Evolutionary conservation across 2,113 vertebrate genomes (phyloP).

Genomic region (Melanerpes aurifrons): DNA sequence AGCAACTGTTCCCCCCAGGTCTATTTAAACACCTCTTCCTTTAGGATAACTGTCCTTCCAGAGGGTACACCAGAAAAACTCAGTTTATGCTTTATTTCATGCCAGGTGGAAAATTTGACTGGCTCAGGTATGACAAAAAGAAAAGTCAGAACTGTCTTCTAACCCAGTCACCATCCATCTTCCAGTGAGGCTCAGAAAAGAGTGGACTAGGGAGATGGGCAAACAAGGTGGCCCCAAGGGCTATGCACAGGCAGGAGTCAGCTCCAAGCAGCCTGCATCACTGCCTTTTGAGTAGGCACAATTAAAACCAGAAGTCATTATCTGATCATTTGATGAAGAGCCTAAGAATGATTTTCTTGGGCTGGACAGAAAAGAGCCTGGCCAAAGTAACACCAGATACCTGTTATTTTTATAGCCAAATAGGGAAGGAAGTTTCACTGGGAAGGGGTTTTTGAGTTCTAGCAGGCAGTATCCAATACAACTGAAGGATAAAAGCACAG

Average conservation of each 20-base stretch:
- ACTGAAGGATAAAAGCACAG: not conserved
- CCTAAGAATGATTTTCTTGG: not conserved
- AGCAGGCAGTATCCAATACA: not conserved
- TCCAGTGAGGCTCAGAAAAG: not conserved
- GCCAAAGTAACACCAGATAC: not conserved
- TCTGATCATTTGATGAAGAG: not conserved
- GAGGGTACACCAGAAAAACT: not conserved
- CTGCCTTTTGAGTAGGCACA: not conserved
- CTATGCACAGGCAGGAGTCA: not conserved
- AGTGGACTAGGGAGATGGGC: not conserved
- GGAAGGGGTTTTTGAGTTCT: not conserved
- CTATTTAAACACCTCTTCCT: not conserved
- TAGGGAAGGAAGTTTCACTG: not conserved
- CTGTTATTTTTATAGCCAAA: not conserved
- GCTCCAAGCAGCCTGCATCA: not conserved
- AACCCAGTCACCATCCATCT: not conserved
- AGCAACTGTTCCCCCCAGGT: not conserved
- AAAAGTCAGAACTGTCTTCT: not conserved
- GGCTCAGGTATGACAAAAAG: not conserved
- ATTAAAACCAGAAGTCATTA: not conserved
- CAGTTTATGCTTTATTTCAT: not conserved
- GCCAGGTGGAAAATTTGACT: not conserved
- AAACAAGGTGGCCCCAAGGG: not conserved
- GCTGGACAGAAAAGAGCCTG: not conserved
- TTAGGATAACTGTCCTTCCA: not conserved